Conservation (phyloP, 1,140 invertebrate genomes). For the Oryctes rhinoceros region DNA sequence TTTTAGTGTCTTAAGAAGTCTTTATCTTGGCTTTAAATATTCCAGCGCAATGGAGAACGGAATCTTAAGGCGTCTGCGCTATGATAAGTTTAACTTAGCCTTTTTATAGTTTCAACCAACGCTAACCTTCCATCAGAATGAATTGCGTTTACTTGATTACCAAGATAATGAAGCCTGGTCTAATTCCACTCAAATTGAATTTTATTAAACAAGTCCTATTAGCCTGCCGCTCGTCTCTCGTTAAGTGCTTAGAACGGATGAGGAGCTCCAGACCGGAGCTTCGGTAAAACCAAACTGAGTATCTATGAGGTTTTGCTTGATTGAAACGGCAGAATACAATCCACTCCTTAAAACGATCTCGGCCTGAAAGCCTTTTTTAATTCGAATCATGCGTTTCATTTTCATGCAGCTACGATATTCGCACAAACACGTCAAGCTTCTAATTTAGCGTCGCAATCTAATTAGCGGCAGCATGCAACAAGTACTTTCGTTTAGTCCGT, state of each 20-base stretch:
- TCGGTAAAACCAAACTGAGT: neutral
- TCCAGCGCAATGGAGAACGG: too few relatives aligned
- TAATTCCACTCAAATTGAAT: neutral
- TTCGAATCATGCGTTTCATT: neutral
- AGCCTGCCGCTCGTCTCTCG: neutral
- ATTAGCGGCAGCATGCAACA: slow-evolving; percentile 24
- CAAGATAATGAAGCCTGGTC: neutral
- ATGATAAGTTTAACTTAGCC: too few relatives aligned
- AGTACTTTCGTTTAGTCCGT: slow-evolving; percentile 27
- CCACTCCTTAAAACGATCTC: too few relatives aligned
- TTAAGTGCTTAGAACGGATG: neutral
- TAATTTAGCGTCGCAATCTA: neutral
- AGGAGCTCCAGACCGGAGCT: neutral
- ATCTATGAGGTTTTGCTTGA: neutral
- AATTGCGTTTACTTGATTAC: neutral
- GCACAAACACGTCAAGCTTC: neutral
- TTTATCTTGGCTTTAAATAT: too few relatives aligned
- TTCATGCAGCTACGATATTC: neutral
- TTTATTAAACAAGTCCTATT: neutral
- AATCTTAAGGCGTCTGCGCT: too few relatives aligned
- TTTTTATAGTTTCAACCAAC: neutral
- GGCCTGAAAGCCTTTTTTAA: too few relatives aligned
- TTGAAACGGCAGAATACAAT: too few relatives aligned
- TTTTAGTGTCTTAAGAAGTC: too few relatives aligned
- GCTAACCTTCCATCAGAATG: neutral